Evolutionary conservation across 2,113 vertebrate species (phyloP).

Genomic region (Scalopus aquaticus): DNA sequence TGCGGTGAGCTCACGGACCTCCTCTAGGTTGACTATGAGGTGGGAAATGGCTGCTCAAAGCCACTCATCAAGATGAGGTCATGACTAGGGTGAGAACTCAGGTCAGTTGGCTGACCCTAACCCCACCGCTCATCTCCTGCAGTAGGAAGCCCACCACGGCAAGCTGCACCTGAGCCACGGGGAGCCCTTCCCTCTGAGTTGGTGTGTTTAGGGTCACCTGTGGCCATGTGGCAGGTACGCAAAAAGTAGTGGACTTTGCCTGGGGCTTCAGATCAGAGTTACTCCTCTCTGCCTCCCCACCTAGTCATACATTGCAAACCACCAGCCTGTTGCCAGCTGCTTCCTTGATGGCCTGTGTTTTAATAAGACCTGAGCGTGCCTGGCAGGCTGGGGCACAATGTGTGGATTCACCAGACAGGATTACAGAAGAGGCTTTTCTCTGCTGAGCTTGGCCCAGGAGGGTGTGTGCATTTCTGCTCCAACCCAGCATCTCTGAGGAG

Average conservation of each 20-base stretch:
- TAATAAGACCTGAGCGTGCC: conserved; percentile 60
- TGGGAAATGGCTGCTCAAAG: neutral
- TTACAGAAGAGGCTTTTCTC: conserved; percentile 83
- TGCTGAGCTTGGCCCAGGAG: conserved; percentile 60
- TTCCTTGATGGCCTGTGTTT: conserved; percentile 67
- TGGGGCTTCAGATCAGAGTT: neutral
- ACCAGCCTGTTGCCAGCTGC: conserved; percentile 53
- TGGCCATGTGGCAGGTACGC: neutral
- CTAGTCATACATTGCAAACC: conserved; percentile 46
- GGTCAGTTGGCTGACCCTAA: neutral
- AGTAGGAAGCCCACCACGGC: rapidly evolving
- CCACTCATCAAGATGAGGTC: neutral
- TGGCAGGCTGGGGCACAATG: conserved; percentile 60
- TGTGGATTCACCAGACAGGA: conserved; percentile 80
- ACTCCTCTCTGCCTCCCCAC: conserved; percentile 8
- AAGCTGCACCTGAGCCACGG: too few species aligned
- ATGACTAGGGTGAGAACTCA: neutral
- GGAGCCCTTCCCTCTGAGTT: neutral
- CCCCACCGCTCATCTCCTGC: neutral
- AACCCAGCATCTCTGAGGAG: conserved; percentile 83
- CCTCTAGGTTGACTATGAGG: neutral
- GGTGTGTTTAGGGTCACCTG: neutral
- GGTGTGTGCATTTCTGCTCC: conserved; percentile 82
- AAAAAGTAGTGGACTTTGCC: conserved; percentile 37
- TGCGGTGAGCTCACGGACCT: neutral